phyloP scores from a whole-genome alignment of 2,888 invertebrate genomes.

The Drosophila meridionalis region DNA sequence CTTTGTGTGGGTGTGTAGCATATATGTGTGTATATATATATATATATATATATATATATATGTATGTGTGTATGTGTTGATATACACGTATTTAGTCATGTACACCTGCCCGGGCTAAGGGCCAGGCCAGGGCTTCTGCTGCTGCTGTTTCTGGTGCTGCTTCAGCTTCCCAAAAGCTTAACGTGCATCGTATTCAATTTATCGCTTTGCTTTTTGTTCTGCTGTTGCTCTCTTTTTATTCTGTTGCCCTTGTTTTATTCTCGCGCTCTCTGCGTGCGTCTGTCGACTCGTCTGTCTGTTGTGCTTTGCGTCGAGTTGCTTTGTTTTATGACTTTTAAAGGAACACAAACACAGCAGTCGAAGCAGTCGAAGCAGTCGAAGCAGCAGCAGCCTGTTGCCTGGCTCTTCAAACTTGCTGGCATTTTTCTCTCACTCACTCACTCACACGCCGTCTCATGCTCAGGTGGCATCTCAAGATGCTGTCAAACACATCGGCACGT shows the following conservation, averaged over 20 bases:
- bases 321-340: conserved; percentile 50
- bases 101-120: conserved; percentile 46
- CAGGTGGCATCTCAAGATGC: conserved; percentile 27
- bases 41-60: background rate
- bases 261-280: conserved; percentile 5
- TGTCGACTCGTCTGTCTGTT: conserved; percentile 4
- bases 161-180: conserved; percentile 33
- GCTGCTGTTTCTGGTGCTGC: background rate
- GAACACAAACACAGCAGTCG: conserved; percentile 20
- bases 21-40: background rate
- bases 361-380: conserved; percentile 33
- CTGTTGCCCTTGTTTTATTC: conserved; percentile 12
- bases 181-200: conserved; percentile 53
- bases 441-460: background rate
- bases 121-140: conserved; percentile 5
- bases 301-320: conserved; percentile 36
- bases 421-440: background rate
- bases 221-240: conserved; percentile 8
- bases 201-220: conserved; percentile 45
- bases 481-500: conserved; percentile 36
- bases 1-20: background rate
- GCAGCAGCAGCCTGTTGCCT: conserved; percentile 48
- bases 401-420: conserved; percentile 19
- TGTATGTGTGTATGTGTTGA: background rate
- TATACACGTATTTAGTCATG: conserved; percentile 37